Evolutionary conservation across 2,888 invertebrate species (phyloP), one percentile per base, ranked within the genome.

Genomic region (Dynastes tityus): DNA sequence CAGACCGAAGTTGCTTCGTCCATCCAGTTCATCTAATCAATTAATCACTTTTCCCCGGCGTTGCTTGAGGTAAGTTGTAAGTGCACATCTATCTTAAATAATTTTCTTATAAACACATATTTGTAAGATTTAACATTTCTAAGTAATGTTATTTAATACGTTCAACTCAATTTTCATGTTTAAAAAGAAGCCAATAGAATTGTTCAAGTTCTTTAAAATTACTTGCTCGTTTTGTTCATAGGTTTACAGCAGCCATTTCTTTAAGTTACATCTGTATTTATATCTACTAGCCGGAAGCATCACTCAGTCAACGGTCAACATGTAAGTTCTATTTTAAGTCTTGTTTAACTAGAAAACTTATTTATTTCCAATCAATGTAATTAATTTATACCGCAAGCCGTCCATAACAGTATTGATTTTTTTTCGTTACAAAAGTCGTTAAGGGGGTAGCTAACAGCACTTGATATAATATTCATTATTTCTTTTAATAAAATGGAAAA

Each of bases 311-410:
- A 6, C 5, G 29, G n/a, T 27, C 11, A 68, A 68, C 32, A 68
- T 68, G 68, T 68, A 68, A 68, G 68, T 68, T 68, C n/a, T 27
- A n/a, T 29, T 29, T 51, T 68, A 68, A 9, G 51, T n/a, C 11
- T 68, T 22, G 11, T 29, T 63, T 3, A 45, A 45, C 45, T 8
- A 11, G 32, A 63, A 9, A 32, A 63, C 13, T 32, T 63, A 29
- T 63, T 32, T 63, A 63, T 63, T 29, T 63, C 6, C 13, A 32
- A 29, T 45, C 3, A 5, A 63, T 13, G 22, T 32, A 63, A 32
- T 63, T 63, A 63, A 32, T 63, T 29, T 32, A 29, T 37, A 11
- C 11, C 29, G 29, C 4, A 63, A 32, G 4, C 2, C 32, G 63
- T 58, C 32, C 29, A 22, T 63, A 63, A 22, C 13, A 1, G 9